Percentiles rank a stretch among this genome's conserved stretches.
Conservation (phyloP, 2,797 vertebrate species). For the Argya squamiceps region DNA sequence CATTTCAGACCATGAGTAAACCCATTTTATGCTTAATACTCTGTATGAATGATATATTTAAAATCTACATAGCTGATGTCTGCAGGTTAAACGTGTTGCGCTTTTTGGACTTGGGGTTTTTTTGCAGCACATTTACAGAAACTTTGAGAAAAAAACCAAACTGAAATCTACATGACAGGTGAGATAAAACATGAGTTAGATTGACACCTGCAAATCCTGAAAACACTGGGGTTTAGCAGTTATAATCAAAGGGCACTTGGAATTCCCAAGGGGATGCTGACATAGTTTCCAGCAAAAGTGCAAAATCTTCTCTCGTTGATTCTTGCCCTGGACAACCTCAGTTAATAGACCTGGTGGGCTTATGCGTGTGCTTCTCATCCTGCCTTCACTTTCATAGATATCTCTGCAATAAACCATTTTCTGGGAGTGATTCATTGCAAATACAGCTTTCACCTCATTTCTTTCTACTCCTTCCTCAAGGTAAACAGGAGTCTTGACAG, state of each 20-base stretch:
- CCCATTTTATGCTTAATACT: background rate
- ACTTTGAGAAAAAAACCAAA: background rate
- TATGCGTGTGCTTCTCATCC: background rate
- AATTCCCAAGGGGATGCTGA: background rate
- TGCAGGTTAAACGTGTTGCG: background rate
- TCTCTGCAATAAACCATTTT: conserved; percentile 38
- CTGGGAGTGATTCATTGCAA: conserved; percentile 26
- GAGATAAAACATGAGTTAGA: background rate
- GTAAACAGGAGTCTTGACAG: background rate
- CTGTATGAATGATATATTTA: background rate
- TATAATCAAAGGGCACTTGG: conserved; percentile 18
- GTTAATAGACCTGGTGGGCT: conserved; percentile 21
- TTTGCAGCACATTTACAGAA: background rate
- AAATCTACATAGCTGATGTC: background rate
- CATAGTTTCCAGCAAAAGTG: conserved; percentile 39
- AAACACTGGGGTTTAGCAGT: background rate
- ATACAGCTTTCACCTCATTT: conserved; percentile 46
- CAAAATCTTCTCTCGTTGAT: conserved; percentile 30
- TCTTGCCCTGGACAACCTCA: background rate
- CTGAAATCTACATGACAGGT: background rate
- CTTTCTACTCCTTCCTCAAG: conserved; percentile 22
- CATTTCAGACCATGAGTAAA: background rate
- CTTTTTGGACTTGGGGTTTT: background rate
- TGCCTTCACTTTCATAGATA: background rate
- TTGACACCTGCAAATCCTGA: background rate